phyloP scores from a whole-genome alignment of 2,888 invertebrate species.

The Alsophila aescularia region DNA sequence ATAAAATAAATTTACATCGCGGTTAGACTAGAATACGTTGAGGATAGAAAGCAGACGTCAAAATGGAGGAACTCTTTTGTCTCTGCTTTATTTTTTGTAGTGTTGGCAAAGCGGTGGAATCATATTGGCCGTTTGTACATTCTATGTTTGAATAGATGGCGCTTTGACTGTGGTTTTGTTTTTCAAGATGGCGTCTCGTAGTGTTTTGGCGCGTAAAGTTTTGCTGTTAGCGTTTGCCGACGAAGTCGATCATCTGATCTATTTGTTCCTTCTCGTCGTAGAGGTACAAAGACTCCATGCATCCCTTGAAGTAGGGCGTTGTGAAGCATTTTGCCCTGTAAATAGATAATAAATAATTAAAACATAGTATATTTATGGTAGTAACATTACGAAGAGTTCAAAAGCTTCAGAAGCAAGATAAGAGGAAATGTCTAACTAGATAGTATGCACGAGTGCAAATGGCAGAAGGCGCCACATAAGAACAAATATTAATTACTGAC shows the following conservation, averaged over 20 bases:
- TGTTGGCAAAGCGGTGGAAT: slow-evolving; percentile 66
- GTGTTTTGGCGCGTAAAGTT: slow-evolving; percentile 57
- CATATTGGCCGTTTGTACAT: slow-evolving; percentile 53
- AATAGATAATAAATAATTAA: slow-evolving; percentile 45
- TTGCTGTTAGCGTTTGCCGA: slow-evolving; percentile 85
- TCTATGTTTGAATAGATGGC: slow-evolving; percentile 50
- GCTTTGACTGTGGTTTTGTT: slow-evolving; percentile 50
- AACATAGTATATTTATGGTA: neutral
- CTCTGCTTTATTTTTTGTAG: slow-evolving; percentile 54
- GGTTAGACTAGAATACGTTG: slow-evolving; percentile 83
- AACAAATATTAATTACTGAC: neutral
- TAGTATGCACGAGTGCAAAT: neutral
- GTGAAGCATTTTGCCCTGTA: slow-evolving; percentile 91
- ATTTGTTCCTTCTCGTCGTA: slow-evolving; percentile 90
- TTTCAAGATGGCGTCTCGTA: slow-evolving; percentile 55
- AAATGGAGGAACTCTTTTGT: slow-evolving; percentile 67
- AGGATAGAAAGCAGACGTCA: slow-evolving; percentile 82
- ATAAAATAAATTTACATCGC: slow-evolving; percentile 75
- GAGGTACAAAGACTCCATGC: slow-evolving; percentile 91
- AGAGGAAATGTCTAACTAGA: neutral
- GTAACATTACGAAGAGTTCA: neutral
- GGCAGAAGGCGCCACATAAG: neutral
- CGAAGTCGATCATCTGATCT: slow-evolving; percentile 91
- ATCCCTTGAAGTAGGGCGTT: slow-evolving; percentile 91
- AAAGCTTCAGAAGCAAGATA: neutral